Percentiles rank a stretch among this genome's conserved stretches.
These are phyloP conservation scores for Zonotrichia leucophrys DNA, from an alignment of 2,113 vertebrate genomes.

Conservation along the genomic window DNA sequence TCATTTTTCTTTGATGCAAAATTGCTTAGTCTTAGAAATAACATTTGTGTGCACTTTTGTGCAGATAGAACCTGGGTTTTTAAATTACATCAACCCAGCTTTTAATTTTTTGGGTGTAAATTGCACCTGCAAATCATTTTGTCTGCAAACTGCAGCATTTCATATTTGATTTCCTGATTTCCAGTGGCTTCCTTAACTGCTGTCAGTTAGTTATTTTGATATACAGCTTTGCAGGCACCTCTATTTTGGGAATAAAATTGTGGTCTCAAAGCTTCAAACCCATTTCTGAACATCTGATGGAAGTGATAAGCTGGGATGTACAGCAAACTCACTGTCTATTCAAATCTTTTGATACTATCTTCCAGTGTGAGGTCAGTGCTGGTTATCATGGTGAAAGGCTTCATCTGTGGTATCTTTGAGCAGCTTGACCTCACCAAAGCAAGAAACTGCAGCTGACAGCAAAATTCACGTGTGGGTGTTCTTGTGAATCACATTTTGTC, in stretches of 20 bases:
- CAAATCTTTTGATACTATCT: not conserved
- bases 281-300: not conserved
- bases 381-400: not conserved
- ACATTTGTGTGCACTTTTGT: not conserved
- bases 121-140: slow-evolving; percentile 58
- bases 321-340: not conserved
- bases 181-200: not conserved
- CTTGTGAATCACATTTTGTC: not conserved
- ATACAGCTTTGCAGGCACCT: not conserved
- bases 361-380: not conserved
- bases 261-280: not conserved
- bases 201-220: not conserved
- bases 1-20: slow-evolving; percentile 28
- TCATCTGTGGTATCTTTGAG: not conserved
- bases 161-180: slow-evolving; percentile 22
- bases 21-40: slow-evolving; percentile 33
- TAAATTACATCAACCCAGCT: slow-evolving; percentile 1
- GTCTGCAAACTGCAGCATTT: slow-evolving; percentile 12
- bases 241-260: slow-evolving; percentile 1
- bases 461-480: not conserved
- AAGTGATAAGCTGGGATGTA: not conserved
- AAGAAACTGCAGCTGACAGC: not conserved
- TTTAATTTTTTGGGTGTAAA: slow-evolving; percentile 60
- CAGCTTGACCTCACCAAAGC: not conserved
- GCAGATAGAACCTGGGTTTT: not conserved